Evolutionary conservation across 2,888 invertebrate genomes (phyloP), one percentile per base, ranked within the genome.

Genomic region (Acleris holmiana): DNA sequence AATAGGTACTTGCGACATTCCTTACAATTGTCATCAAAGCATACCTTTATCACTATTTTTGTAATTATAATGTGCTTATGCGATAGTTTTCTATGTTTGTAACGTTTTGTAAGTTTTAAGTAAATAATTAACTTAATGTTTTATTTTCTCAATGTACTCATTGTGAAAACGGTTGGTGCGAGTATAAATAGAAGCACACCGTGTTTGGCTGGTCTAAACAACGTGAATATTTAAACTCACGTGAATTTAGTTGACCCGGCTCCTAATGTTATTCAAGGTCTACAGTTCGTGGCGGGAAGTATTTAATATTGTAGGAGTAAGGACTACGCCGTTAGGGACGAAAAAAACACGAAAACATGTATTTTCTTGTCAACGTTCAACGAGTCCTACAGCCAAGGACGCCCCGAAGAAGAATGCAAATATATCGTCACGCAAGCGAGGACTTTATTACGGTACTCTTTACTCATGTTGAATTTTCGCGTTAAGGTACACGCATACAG

Each of bases 241-340:
- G 74, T 79, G 82, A 79, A 85, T 83, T 73, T 71, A 71, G 75
- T 85, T 85, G 84, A 83, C 84, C 82, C 73, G 77, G 73, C 75
- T 71, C 67, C 68, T 75, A 75, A 75, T 76, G 67, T 64, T 75
- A 81, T 79, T 80, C 80, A 81, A 75, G 76, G 79, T 74, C 71
- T 70, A 65, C 58, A 51, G 56, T 29, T 67, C 55, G 56, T 66
- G 67, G 71, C 67, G 71, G 61, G 67, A 60, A 67, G 65, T 49
- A 68, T 76, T 29, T 72, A 73, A 73, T 71, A 71, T 68, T 69
- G 54, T 69, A 71, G 56, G 63, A 60, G 46, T 49, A 49, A 53
- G 53, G 55, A 58, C 54, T 47, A 58, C 49, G 51, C 19, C 60
- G 46, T 68, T 61, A 35, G 63, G 61, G 60, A 55, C 51, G 53